A percentile compares a stretch with the other conserved stretches of the same genome.
Evolutionary conservation across 2,113 vertebrate genomes (phyloP).

Genomic region (Scatophagus argus): DNA sequence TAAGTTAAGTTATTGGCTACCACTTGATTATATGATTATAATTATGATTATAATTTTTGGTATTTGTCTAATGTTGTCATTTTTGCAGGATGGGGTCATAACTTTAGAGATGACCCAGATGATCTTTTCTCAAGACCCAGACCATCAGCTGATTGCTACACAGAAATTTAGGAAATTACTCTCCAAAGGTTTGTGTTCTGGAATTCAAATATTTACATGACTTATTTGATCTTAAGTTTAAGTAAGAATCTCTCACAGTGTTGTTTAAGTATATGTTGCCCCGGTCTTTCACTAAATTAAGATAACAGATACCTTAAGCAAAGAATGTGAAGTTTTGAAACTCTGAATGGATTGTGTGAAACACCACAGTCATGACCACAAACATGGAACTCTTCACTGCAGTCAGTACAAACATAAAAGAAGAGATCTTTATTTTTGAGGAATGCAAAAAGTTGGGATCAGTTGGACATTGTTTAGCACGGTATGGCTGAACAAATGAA

Average conservation of each 20-base stretch:
- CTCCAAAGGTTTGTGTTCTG: constrained; percentile 87
- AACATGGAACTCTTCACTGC: not conserved
- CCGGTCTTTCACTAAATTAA: not conserved
- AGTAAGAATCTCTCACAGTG: too few relatives aligned
- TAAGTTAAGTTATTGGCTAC: not conserved
- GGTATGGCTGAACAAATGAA: not conserved
- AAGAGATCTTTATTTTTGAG: not conserved
- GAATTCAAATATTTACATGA: not conserved
- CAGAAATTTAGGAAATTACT: constrained; percentile 94
- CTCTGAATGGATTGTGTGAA: not conserved
- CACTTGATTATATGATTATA: not conserved
- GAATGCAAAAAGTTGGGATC: not conserved
- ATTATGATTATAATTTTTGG: not conserved
- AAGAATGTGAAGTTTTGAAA: not conserved
- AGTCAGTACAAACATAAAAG: not conserved
- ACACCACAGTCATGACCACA: not conserved
- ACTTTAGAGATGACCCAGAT: constrained; percentile 94
- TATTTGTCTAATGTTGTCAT: not conserved
- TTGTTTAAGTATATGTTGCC: not conserved
- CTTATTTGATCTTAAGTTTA: not conserved
- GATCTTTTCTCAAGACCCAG: constrained; percentile 93
- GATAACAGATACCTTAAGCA: not conserved
- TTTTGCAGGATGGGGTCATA: constrained; percentile 91
- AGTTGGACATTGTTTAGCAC: not conserved
- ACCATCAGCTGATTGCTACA: constrained; percentile 92